Conservation (phyloP, 92 coral and sea anemone genomes). For the Nematostella vectensis region DNA sequence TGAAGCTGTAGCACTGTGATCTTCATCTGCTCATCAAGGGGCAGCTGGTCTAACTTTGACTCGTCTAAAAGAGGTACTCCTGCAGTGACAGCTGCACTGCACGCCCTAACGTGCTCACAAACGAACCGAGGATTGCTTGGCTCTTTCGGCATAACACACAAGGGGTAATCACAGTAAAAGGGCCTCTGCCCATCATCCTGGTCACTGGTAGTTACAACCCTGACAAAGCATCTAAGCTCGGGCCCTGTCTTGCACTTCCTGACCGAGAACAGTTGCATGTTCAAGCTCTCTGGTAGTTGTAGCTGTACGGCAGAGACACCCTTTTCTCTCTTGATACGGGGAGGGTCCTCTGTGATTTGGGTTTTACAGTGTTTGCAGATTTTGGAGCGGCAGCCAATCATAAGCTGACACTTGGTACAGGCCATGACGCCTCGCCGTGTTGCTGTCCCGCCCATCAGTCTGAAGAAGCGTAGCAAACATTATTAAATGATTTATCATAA, state of each 20-base stretch:
- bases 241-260: constrained; percentile 76
- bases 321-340: constrained; percentile 31
- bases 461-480: constrained; percentile 6
- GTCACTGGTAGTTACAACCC: constrained; percentile 13
- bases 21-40: constrained; percentile 35
- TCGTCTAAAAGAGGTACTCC: constrained; percentile 37
- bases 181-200: not conserved
- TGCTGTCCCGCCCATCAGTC: constrained; percentile 88
- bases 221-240: constrained; percentile 88
- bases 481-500: too few relatives aligned
- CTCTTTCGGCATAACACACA: constrained; percentile 65
- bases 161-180: constrained; percentile 70
- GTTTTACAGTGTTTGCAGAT: constrained; percentile 82
- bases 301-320: constrained; percentile 60
- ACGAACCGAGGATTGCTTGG: constrained; percentile 34
- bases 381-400: constrained; percentile 93
- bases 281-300: constrained; percentile 42
- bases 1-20: constrained; percentile 46
- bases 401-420: constrained; percentile 73
- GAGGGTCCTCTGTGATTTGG: constrained; percentile 32
- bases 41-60: constrained; percentile 36
- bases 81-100: constrained; percentile 39
- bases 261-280: constrained; percentile 51
- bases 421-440: constrained; percentile 95
- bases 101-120: constrained; percentile 81